Evolutionary conservation across 2,113 vertebrate genomes (phyloP).

Genomic region (Campylomormyrus numenius): DNA sequence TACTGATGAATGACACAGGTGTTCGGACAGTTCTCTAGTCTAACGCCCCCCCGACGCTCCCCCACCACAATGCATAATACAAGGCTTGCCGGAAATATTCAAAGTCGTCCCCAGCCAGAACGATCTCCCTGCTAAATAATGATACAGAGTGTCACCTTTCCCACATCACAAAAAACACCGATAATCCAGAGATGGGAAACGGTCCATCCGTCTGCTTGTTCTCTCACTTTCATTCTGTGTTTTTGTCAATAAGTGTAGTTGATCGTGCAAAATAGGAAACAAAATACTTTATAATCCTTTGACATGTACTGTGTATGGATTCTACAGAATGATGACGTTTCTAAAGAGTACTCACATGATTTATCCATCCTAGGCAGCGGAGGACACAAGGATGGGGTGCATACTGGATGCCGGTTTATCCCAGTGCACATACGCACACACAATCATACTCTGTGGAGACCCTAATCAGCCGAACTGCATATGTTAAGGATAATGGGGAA

Average conservation of each 20-base stretch:
- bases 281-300: background rate
- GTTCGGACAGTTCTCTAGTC: background rate
- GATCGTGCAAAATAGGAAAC: background rate
- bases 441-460: background rate
- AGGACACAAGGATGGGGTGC: background rate
- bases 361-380: background rate
- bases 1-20: background rate
- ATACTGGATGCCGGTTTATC: background rate
- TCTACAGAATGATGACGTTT: background rate
- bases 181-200: background rate
- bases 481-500: background rate
- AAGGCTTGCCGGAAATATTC: background rate
- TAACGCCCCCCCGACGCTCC: background rate
- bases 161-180: background rate
- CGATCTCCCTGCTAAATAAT: background rate
- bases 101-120: background rate
- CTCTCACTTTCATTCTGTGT: background rate
- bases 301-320: background rate
- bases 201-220: background rate
- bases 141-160: background rate
- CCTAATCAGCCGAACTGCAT: background rate
- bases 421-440: background rate
- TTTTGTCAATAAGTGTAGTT: background rate
- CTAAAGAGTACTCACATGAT: background rate
- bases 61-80: background rate